Base-by-base conservation (phyloP, 23 tunicate species). In the Ascidia mentula region DNA sequence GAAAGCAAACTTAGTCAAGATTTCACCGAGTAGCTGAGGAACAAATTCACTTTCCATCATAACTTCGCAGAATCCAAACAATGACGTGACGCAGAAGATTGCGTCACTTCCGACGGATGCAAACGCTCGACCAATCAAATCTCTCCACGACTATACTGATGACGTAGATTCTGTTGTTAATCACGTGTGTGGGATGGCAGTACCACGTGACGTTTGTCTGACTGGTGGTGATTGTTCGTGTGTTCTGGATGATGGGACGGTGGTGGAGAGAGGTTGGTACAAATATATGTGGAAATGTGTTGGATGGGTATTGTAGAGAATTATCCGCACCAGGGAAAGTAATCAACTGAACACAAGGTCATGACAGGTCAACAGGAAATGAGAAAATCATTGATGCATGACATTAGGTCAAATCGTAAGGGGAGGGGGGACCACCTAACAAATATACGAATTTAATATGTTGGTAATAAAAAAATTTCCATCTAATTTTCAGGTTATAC, bases 401-500 rank as follows among this genome's bases (percentile, higher is more conserved):
- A n/a, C n/a, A n/a, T n/a, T 12, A 42, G 53, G 53, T 42, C 15
- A 15, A 42, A 42, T 42, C 15, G 12, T 15, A 9, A 9, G 53
- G 53, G 12, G 53, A 42, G 12, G 12, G 53, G 53, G 53, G 15
- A 42, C 53, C 53, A 42, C 53, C 15, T n/a, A n/a, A n/a, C n/a
- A n/a, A n/a, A n/a, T n/a, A n/a, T n/a, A n/a, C n/a, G n/a, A 9
- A 42, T 15, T 42, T 42, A 42, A 12, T 42, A 9, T 42, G 53
- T 42, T 42, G 15, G 12, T 42, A 15, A 9, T 42, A 42, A 42
- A 42, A 42, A 15, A 42, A 42, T 42, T 9, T 53, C 12, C 13
- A 53, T 53, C 22, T 53, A 2, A 28, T 77, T 5, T 59, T 18
- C 40, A 84, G 88, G 88, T 77, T 78, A 37, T 69, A 77, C 26